These are phyloP conservation scores for Carlito syrichta DNA, from an alignment of 2,113 vertebrate genomes.

Conservation along the genomic window DNA sequence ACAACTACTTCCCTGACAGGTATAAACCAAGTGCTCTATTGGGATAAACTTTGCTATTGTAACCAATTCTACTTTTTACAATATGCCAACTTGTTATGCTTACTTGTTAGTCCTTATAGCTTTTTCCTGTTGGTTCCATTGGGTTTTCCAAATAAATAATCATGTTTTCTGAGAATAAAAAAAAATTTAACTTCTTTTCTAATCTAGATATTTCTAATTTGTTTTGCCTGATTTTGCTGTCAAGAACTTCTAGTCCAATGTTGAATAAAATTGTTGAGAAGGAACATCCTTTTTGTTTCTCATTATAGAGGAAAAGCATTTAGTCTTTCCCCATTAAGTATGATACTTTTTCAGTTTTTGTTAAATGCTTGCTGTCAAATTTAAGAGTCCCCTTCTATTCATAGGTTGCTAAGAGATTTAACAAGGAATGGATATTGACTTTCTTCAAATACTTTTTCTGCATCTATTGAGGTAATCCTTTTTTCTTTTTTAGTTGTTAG, in stretches of 20 bases:
- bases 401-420: background rate
- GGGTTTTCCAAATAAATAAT: background rate
- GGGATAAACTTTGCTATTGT: background rate
- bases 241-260: background rate
- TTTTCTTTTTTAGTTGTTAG: background rate
- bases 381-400: background rate
- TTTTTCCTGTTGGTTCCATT: background rate
- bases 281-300: background rate
- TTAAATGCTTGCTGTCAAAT: background rate
- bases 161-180: background rate
- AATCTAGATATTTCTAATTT: background rate
- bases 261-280: background rate
- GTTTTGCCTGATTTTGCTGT: background rate
- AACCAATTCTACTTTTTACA: background rate
- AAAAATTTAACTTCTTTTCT: background rate
- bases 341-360: background rate
- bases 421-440: background rate
- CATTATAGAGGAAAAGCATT: background rate
- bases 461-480: background rate
- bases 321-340: background rate
- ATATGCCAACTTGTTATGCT: background rate
- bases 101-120: background rate
- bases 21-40: background rate
- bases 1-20: fast-evolving
- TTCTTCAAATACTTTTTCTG: background rate